Evolutionary conservation across 1,140 invertebrate genomes (phyloP).

Genomic region (Riptortus pedestris): DNA sequence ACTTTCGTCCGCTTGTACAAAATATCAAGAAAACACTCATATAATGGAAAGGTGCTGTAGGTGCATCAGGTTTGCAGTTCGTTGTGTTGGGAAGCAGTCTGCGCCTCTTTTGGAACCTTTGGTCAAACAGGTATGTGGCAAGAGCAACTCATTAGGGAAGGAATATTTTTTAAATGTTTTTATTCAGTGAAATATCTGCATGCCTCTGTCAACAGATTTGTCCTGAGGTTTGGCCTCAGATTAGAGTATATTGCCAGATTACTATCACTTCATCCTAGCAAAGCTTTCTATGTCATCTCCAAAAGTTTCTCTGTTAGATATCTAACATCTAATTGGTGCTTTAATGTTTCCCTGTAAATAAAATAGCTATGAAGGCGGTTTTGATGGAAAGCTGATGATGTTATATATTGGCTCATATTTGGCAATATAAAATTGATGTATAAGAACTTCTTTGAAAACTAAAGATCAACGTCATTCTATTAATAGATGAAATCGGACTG

Average conservation of each 20-base stretch:
- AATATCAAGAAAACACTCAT: conserved; percentile 69
- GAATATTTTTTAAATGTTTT: conserved; percentile 6
- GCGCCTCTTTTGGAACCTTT: conserved; percentile 65
- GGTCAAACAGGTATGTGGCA: conserved; percentile 54
- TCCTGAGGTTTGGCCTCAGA: background rate
- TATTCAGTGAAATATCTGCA: background rate
- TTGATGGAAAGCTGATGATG: too few species aligned
- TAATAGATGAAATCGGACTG: too few species aligned
- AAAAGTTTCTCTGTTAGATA: too few species aligned
- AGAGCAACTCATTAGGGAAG: too few species aligned
- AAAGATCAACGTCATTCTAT: too few species aligned
- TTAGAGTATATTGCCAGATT: background rate
- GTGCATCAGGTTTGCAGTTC: conserved; percentile 76
- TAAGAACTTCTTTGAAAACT: too few species aligned
- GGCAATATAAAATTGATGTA: too few species aligned
- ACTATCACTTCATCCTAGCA: background rate
- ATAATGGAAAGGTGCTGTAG: conserved; percentile 88
- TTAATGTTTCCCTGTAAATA: too few species aligned
- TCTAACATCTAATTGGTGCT: too few species aligned
- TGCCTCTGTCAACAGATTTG: background rate
- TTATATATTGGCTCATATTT: too few species aligned
- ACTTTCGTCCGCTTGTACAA: conserved; percentile 61
- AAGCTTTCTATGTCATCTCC: too few species aligned
- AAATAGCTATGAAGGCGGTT: too few species aligned
- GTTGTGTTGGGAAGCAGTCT: conserved; percentile 72